Evolutionary conservation across 2,888 invertebrate species (phyloP), one percentile per base, ranked within the genome.

Genomic region (Bombyx huttoni): DNA sequence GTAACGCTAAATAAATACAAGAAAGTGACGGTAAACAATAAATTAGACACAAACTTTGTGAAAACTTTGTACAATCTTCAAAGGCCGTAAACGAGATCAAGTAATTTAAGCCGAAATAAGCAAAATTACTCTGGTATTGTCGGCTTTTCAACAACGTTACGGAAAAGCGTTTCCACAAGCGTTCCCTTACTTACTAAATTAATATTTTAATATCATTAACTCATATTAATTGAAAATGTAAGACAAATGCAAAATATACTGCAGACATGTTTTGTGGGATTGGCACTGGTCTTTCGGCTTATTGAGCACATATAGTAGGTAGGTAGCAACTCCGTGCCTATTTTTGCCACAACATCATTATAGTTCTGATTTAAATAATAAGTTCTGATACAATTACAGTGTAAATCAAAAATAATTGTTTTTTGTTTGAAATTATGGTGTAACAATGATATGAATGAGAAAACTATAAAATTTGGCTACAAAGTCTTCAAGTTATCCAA

Each of bases 21-120:
- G 74, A 78, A 71, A 78, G 78, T 78, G 79, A 80, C 73, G 71
- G 71, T 79, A 81, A 81, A 84, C 82, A 84, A 84, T 83, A 83
- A 87, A 85, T 85, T 82, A 84, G 75, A 78, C 75, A 69, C 71
- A 81, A 84, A 84, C 75, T 86, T 82, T 75, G 73, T 55, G 74
- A 76, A 80, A 85, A 83, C 80, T 83, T 78, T 68, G 78, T 75
- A 76, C 75, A 79, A 82, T 82, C 79, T 85, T 81, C 84, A 81
- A 86, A 84, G 78, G 70, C 72, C 75, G 78, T 82, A 83, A 85
- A 82, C 79, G 78, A 82, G 81, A 85, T 86, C 81, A 81, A 84
- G 81, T 80, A 81, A 85, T 84, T 83, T 85, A 79, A 78, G 78
- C 71, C 71, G 74, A 81, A 85, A 84, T 84, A 82, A 83, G 81